A percentile compares a stretch with the other conserved stretches of the same genome.
Evolutionary conservation across 2,888 invertebrate genomes (phyloP).

Genomic region (Scaptomyza reducta): DNA sequence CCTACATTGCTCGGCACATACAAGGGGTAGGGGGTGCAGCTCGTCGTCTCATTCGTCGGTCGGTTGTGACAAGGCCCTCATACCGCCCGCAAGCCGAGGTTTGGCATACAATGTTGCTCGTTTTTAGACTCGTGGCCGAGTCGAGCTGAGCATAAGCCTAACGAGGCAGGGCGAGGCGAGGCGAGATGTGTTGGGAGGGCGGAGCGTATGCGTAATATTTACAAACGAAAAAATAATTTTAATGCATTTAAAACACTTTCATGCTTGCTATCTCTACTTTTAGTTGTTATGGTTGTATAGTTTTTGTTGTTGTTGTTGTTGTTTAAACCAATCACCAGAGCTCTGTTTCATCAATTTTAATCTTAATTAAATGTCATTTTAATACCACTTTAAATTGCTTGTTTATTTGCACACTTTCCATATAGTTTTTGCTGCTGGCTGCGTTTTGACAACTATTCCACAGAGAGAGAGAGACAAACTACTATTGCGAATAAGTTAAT

Average conservation of each 20-base stretch:
- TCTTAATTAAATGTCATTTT: conserved; percentile 76
- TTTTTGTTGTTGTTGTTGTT: conserved; percentile 19
- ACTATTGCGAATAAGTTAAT: conserved; percentile 54
- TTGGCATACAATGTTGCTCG: conserved; percentile 74
- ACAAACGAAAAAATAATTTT: conserved; percentile 53
- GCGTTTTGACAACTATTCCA: conserved; percentile 3
- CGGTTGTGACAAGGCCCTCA: conserved; percentile 48
- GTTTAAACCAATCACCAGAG: conserved; percentile 25
- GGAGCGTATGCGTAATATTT: conserved; percentile 50
- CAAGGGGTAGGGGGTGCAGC: conserved; percentile 26
- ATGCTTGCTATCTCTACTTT: conserved; percentile 13
- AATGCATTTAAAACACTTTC: conserved; percentile 65
- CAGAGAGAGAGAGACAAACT: conserved; percentile 1
- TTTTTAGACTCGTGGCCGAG: conserved; percentile 63
- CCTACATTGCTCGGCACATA: conserved; percentile 72
- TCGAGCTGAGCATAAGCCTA: conserved; percentile 43
- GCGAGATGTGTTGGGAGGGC: conserved; percentile 33
- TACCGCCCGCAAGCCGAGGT: conserved; percentile 39
- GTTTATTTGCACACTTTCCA: conserved; percentile 19
- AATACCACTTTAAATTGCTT: conserved; percentile 60
- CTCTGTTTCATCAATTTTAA: conserved; percentile 68
- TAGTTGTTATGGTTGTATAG: conserved; percentile 1
- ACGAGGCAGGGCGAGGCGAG: background rate
- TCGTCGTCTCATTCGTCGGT: conserved; percentile 75
- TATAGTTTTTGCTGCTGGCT: conserved; percentile 3